Evolutionary conservation across 2,888 invertebrate genomes (phyloP).

Genomic region (Abscondita cerata): DNA sequence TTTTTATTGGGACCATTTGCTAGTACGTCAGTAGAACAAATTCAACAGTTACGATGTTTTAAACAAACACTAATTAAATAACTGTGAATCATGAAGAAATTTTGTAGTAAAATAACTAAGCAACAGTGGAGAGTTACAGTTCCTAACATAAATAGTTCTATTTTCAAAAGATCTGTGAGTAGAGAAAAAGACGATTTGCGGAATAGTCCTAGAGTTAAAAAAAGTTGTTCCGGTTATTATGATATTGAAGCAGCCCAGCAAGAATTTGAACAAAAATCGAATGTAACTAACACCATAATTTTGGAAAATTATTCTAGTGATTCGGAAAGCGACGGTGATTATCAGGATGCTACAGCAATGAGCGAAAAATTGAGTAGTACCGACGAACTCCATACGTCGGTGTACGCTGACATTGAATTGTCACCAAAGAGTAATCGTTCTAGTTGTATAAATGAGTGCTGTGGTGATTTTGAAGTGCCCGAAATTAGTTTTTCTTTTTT

Average conservation of each 20-base stretch:
- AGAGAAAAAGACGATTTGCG: constrained; percentile 37
- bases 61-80: constrained; percentile 20
- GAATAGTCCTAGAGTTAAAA: constrained; percentile 5
- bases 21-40: constrained; percentile 24
- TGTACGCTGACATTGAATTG: constrained; percentile 27
- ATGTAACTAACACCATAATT: constrained; percentile 32
- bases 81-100: constrained; percentile 53
- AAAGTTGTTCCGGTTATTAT: constrained; percentile 53
- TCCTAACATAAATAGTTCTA: constrained; percentile 50
- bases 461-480: constrained; percentile 56
- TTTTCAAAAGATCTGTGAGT: constrained; percentile 46
- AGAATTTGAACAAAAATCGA: constrained; percentile 45
- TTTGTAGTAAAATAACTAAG: constrained; percentile 55
- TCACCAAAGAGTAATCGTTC: constrained; percentile 23
- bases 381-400: constrained; percentile 25
- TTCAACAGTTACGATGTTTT: constrained; percentile 8
- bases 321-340: constrained; percentile 43
- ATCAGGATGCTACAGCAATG: constrained; percentile 47
- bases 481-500: constrained; percentile 58
- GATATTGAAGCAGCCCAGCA: constrained; percentile 54
- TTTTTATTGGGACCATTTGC: constrained; percentile 25
- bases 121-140: constrained; percentile 57
- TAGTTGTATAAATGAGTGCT: constrained; percentile 20
- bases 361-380: constrained; percentile 36
- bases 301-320: constrained; percentile 40